A percentile compares a stretch with the other conserved stretches of the same genome.
These are phyloP conservation scores for Crioceris asparagi DNA, from an alignment of 2,888 invertebrate species.

Conservation along the genomic window DNA sequence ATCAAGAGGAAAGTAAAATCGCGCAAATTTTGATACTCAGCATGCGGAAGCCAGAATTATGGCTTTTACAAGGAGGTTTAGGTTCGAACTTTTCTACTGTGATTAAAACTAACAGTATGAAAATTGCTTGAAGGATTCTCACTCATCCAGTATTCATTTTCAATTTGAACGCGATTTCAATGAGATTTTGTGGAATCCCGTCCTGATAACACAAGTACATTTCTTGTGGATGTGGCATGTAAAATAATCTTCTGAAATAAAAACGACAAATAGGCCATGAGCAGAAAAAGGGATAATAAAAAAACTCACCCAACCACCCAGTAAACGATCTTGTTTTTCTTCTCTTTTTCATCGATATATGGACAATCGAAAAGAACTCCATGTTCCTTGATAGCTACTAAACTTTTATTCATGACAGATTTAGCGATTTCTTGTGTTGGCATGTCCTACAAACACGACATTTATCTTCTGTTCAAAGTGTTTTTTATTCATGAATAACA, in stretches of 20 bases:
- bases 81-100: no score
- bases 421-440: conserved; percentile 38
- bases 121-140: no score
- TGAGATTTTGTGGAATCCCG: conserved; percentile 74
- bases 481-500: conserved; percentile 3
- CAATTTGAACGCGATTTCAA: conserved; percentile 73
- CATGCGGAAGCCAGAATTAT: no score
- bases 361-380: conserved; percentile 64
- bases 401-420: conserved; percentile 54
- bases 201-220: conserved; percentile 82
- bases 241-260: conserved; percentile 50
- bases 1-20: no score
- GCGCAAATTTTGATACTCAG: no score
- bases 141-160: conserved; percentile 19
- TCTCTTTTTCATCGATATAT: conserved; percentile 34
- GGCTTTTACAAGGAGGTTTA: no score
- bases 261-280: background rate
- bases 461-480: background rate
- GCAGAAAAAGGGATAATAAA: conserved; percentile 2
- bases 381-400: conserved; percentile 74
- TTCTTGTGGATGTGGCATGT: conserved; percentile 65
- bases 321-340: conserved; percentile 46
- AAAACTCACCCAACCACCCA: conserved; percentile 68
- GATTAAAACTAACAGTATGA: no score
- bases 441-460: conserved; percentile 32